These are phyloP conservation scores for Boloria euphrosyne DNA, from an alignment of 2,888 invertebrate genomes.

Conservation along the genomic window DNA sequence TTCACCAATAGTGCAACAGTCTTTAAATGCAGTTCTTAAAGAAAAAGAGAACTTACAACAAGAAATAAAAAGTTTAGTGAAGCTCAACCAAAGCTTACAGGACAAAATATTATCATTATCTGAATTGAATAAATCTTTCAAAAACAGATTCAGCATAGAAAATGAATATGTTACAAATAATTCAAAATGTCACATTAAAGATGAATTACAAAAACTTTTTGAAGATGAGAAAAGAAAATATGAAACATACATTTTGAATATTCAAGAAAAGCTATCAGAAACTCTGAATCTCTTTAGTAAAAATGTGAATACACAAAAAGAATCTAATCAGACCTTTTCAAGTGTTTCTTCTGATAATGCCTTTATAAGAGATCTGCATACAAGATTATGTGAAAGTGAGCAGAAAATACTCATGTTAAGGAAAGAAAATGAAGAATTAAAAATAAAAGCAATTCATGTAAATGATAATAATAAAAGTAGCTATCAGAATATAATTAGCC, in stretches of 20 bases:
- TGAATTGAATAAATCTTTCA: slow-evolving; percentile 51
- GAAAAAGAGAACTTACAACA: slow-evolving; percentile 70
- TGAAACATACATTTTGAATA: slow-evolving; percentile 63
- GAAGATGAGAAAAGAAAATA: slow-evolving; percentile 72
- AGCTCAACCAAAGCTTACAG: slow-evolving; percentile 76
- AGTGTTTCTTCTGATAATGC: slow-evolving; percentile 50
- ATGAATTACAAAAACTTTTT: slow-evolving; percentile 65
- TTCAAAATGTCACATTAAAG: slow-evolving; percentile 61
- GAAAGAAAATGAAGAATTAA: slow-evolving; percentile 74
- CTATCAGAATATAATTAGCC: slow-evolving; percentile 70
- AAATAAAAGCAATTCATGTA: slow-evolving; percentile 49
- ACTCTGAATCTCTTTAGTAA: slow-evolving; percentile 65
- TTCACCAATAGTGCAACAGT: slow-evolving; percentile 53
- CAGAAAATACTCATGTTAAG: slow-evolving; percentile 73
- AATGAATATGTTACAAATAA: slow-evolving; percentile 45
- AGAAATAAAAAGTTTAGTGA: slow-evolving; percentile 74
- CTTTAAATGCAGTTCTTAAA: slow-evolving; percentile 54
- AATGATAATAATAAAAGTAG: slow-evolving; percentile 61
- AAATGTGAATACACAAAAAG: slow-evolving; percentile 57
- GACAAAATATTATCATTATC: slow-evolving; percentile 63
- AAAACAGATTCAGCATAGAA: slow-evolving; percentile 45
- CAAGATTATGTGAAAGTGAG: slow-evolving; percentile 74
- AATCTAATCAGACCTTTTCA: slow-evolving; percentile 44
- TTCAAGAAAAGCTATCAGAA: slow-evolving; percentile 68
- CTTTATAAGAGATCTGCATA: slow-evolving; percentile 70